Percentiles rank a stretch among this genome's conserved stretches.
Conservation (phyloP, 2,888 invertebrate genomes). For the Liopterus haemorrhoidalis region DNA sequence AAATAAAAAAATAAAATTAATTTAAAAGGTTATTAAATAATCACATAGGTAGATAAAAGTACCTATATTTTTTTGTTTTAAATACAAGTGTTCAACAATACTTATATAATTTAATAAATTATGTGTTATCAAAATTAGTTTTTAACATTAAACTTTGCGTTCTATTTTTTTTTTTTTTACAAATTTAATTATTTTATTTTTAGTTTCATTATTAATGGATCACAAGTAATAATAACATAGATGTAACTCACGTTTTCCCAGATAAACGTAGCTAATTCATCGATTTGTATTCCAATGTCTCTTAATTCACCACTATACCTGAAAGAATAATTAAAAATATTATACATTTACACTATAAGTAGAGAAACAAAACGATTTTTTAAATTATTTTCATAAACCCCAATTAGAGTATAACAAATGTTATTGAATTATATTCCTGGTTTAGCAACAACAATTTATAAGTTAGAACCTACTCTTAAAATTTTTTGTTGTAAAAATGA, state of each 20-base stretch:
- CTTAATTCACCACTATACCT: slow-evolving; percentile 92
- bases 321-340: slow-evolving; percentile 33
- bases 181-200: slow-evolving; percentile 11
- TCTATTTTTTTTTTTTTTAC: not conserved
- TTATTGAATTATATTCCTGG: no score
- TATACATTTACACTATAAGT: not conserved
- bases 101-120: not conserved
- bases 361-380: not conserved
- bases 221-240: slow-evolving; percentile 19
- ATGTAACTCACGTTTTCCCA: slow-evolving; percentile 82
- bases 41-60: slow-evolving; percentile 24
- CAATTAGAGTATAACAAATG: not conserved
- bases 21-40: no score
- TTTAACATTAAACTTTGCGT: not conserved
- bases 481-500: no score
- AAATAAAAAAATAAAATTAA: no score
- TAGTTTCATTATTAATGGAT: slow-evolving; percentile 21
- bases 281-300: slow-evolving; percentile 80
- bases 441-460: slow-evolving; percentile 1
- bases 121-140: not conserved
- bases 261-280: slow-evolving; percentile 75
- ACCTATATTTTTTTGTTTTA: slow-evolving; percentile 20
- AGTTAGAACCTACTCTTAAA: slow-evolving; percentile 7
- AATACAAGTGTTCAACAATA: not conserved
- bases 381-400: not conserved